Conservation (phyloP, 2,113 vertebrate genomes). For the Cettia cetti region DNA sequence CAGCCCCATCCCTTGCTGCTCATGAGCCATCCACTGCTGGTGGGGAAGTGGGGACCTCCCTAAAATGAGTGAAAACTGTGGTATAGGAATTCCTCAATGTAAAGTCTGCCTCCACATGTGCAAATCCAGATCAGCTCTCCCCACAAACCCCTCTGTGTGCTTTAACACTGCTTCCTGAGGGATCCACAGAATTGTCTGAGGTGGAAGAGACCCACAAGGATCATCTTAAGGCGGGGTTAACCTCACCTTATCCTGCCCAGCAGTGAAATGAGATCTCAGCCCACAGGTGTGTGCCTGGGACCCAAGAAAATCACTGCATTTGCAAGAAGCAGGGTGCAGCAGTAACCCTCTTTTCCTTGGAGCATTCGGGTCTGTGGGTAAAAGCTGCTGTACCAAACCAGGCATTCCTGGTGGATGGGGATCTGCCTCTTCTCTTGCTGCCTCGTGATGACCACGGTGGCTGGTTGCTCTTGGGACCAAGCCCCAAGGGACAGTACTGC, state of each 20-base stretch:
- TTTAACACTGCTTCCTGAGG: fast-evolving
- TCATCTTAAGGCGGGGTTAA: not conserved
- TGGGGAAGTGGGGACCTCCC: not conserved
- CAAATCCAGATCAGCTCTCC: not conserved
- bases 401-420: not conserved
- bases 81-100: not conserved
- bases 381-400: not conserved
- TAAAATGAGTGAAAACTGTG: not conserved
- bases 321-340: not conserved
- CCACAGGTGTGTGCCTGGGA: not conserved
- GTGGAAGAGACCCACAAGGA: not conserved
- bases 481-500: not conserved
- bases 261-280: not conserved
- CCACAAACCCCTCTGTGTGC: not conserved
- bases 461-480: not conserved
- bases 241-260: not conserved
- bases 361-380: not conserved
- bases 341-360: not conserved
- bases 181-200: not conserved
- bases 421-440: not conserved
- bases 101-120: not conserved
- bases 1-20: not conserved
- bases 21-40: fast-evolving
- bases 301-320: not conserved
- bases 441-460: not conserved